Conservation (phyloP, 2,113 vertebrate species). For the Cervus canadensis region DNA sequence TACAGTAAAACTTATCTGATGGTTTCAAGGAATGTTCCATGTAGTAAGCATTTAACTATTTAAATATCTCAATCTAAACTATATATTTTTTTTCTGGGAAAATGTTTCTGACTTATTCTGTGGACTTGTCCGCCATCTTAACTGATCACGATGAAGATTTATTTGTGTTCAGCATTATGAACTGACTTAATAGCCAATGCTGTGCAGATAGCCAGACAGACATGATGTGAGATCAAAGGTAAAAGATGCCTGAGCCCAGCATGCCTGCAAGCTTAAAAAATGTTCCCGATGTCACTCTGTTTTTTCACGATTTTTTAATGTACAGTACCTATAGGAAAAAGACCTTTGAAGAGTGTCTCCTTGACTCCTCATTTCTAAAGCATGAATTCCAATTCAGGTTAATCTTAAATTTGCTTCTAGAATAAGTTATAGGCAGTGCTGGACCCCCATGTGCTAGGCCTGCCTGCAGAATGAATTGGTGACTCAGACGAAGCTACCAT, state of each 20-base stretch:
- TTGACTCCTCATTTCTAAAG: neutral
- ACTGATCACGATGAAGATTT: neutral
- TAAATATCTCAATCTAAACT: neutral
- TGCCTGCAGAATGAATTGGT: neutral
- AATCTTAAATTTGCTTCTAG: neutral
- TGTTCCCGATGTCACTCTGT: neutral
- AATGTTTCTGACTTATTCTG: neutral
- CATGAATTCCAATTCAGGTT: neutral
- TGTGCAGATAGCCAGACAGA: neutral
- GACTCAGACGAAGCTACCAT: neutral
- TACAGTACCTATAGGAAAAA: neutral
- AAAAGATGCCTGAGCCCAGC: neutral
- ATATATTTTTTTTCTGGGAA: neutral
- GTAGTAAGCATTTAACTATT: neutral
- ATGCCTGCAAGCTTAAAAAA: neutral
- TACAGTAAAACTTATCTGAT: conserved; percentile 11
- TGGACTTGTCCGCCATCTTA: neutral
- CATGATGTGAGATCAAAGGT: neutral
- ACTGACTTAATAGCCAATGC: neutral
- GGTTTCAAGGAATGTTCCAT: conserved; percentile 13
- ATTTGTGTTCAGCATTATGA: neutral
- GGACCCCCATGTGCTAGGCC: neutral
- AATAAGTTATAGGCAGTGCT: neutral
- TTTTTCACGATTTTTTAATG: neutral
- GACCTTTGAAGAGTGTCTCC: neutral